A percentile compares a stretch with the other conserved stretches of the same genome.
Evolutionary conservation across 2,113 vertebrate species (phyloP).

Genomic region (Protomyctophum bolini): DNA sequence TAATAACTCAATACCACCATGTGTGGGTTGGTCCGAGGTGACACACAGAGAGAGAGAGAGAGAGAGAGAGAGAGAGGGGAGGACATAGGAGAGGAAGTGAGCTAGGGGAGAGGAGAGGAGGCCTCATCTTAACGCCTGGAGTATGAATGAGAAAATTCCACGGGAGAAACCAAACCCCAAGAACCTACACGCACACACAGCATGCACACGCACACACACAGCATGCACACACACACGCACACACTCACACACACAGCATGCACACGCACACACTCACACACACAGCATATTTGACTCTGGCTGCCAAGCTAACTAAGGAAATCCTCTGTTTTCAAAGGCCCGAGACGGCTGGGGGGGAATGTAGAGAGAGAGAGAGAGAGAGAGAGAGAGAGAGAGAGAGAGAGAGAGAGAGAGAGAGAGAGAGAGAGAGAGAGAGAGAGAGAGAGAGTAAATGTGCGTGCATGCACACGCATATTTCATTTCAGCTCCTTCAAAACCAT

Average conservation of each 20-base stretch:
- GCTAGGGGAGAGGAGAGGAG: slow-evolving; percentile 45
- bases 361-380: background rate
- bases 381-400: background rate
- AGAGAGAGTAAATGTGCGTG: background rate
- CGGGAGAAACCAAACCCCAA: slow-evolving; percentile 61
- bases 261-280: slow-evolving; percentile 1
- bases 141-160: slow-evolving; percentile 63
- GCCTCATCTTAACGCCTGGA: slow-evolving; percentile 44
- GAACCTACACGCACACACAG: too few relatives aligned
- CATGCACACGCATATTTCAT: background rate
- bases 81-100: background rate
- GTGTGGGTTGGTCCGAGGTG: background rate
- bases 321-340: slow-evolving; percentile 67
- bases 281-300: slow-evolving; percentile 44
- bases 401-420: background rate
- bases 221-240: slow-evolving; percentile 4
- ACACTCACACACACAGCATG: slow-evolving; percentile 38
- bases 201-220: too few relatives aligned
- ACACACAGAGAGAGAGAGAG: background rate
- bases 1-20: too few relatives aligned
- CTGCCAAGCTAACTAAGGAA: slow-evolving; percentile 68
- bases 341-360: background rate
- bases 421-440: background rate
- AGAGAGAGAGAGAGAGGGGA: background rate
- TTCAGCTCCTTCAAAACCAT: too few relatives aligned